Base-by-base conservation (phyloP, 1,140 invertebrate species). In the Drosophila auraria region DNA sequence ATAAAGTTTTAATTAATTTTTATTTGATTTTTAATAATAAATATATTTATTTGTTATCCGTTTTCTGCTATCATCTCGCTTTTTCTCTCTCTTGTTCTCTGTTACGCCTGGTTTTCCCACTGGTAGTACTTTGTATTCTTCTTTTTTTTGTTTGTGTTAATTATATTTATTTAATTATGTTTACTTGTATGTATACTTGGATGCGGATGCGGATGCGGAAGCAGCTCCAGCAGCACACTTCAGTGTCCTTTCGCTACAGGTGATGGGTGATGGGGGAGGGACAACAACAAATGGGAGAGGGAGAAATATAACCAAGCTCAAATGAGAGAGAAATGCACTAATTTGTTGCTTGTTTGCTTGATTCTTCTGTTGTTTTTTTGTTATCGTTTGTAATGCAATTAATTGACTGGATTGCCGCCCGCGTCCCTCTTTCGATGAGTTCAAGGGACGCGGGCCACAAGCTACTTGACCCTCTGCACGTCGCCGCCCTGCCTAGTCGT, bases 21-120 rank as follows among this genome's bases (percentile, higher is more conserved):
- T 87, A 84, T 87, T 87, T 81, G 83, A 87, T 81, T 83, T 87
- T 89, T 80, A 87, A 87, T 87, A 87, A 78, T 87, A 87, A 87
- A 87, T 87, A 87, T 87, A 89, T 87, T 89, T 70, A 83, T 83
- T 81, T 81, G 66, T 74, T 83, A 70, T 66, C 62, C 73, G 14
- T 80, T 80, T 68, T 77, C 36, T 71, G 70, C 58, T 77, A 62
- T 75, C 66, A 44, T 72, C 33, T 68, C 17, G 45, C 61, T 62
- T 33, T 54, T 54, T 65, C 49, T 73, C 51, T 25, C 49, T 65
- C 62, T 50, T 50, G 57, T 20, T 45, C 40, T 51, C 38, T 53
- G 38, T 70, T 45, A 53, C 38, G 54, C 38, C 40, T 61, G 54
- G 23, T n/a, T 61, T 44, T 44, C 47, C 49, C 47, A 50, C 71